Evolutionary conservation across 2,888 invertebrate species (phyloP).

Genomic region (Synanthedon vespiformis): DNA sequence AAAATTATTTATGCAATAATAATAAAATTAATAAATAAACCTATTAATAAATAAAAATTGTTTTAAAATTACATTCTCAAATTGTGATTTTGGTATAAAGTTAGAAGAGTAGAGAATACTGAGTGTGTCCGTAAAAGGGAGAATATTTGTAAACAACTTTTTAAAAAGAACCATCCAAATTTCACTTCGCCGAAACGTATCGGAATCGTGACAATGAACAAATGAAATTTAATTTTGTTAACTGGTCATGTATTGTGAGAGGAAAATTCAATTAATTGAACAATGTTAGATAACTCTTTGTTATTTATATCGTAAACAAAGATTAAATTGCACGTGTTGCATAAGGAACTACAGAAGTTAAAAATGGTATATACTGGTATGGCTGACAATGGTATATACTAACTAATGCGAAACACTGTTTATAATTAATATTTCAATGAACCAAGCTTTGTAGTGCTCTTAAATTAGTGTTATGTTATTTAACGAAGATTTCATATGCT

Average conservation of each 20-base stretch:
- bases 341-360: background rate
- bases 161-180: slow-evolving; percentile 3
- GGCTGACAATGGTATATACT: background rate
- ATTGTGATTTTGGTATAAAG: no score
- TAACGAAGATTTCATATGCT: background rate
- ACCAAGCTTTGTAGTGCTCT: no score
- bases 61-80: no score
- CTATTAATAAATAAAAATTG: no score
- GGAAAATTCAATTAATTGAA: slow-evolving; percentile 8
- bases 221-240: slow-evolving; percentile 2
- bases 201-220: slow-evolving; percentile 2
- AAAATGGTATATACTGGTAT: no score
- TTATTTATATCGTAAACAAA: background rate
- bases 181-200: slow-evolving; percentile 9
- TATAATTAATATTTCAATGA: no score
- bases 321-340: background rate
- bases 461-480: no score
- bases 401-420: no score
- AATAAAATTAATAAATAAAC: no score
- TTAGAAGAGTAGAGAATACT: no score
- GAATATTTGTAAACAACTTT: background rate
- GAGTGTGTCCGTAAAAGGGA: slow-evolving; percentile 9
- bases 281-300: background rate
- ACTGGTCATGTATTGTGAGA: slow-evolving; percentile 4
- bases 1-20: no score